These are phyloP conservation scores for Pomatorhinus ruficollis DNA, from an alignment of 2,113 vertebrate genomes.

Conservation along the genomic window DNA sequence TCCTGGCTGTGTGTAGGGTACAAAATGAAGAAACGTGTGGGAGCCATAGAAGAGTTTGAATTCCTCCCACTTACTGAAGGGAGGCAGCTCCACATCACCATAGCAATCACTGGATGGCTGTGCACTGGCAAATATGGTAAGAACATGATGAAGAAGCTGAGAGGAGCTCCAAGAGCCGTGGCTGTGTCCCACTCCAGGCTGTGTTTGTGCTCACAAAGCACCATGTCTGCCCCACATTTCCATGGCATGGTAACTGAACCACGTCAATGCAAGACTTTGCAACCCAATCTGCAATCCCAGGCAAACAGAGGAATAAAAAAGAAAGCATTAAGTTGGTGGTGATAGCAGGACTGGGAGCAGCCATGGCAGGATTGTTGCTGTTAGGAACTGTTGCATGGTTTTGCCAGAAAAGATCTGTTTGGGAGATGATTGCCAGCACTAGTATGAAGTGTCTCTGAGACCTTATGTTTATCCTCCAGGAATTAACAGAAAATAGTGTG, in stretches of 20 bases:
- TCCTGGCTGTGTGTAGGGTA: slow-evolving; percentile 79
- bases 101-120: slow-evolving; percentile 95
- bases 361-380: not conserved
- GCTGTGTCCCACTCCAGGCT: not conserved
- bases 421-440: not conserved
- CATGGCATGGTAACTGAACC: not conserved
- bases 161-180: not conserved
- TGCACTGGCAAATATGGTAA: slow-evolving; percentile 93
- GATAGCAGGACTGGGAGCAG: not conserved
- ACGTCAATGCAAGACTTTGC: not conserved
- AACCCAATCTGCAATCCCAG: not conserved
- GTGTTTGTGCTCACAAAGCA: not conserved
- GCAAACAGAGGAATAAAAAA: not conserved
- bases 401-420: not conserved
- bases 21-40: slow-evolving; percentile 98
- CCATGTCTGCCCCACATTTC: not conserved
- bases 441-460: not conserved
- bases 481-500: slow-evolving; percentile 16
- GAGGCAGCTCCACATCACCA: slow-evolving; percentile 89
- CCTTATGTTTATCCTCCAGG: not conserved
- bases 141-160: not conserved
- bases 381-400: not conserved
- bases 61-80: slow-evolving; percentile 90
- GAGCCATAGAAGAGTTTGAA: slow-evolving; percentile 95
- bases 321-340: not conserved